phyloP scores from a whole-genome alignment of 1,140 invertebrate species.

The Neelides sp. region DNA sequence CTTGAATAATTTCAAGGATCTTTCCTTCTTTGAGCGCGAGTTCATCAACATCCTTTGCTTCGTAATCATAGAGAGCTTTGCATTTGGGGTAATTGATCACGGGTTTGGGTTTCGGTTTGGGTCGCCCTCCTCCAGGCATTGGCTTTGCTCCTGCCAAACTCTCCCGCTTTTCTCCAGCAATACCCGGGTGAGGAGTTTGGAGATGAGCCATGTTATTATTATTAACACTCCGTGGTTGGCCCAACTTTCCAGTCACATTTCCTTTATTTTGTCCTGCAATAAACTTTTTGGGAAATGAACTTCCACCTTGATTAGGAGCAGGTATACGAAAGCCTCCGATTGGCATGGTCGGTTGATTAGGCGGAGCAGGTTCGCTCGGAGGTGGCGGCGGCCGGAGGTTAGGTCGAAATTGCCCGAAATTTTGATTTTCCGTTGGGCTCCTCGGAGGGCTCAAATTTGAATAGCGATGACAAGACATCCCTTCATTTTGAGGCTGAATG shows the following conservation, averaged over 20 bases:
- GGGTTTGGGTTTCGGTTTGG: slow-evolving; percentile 32
- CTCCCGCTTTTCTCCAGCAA: slow-evolving; percentile 34
- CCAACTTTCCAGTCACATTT: no score
- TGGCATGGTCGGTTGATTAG: slow-evolving; percentile 38
- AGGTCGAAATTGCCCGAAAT: slow-evolving; percentile 4
- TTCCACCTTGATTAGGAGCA: neutral
- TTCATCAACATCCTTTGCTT: slow-evolving; percentile 55
- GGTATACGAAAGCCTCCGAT: slow-evolving; percentile 34
- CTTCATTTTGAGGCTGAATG: no score
- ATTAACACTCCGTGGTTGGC: neutral
- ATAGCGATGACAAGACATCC: no score
- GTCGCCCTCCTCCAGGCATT: slow-evolving; percentile 16
- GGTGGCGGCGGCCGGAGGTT: slow-evolving; percentile 41
- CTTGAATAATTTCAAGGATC: slow-evolving; percentile 49
- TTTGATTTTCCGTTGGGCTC: neutral
- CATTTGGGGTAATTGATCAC: slow-evolving; percentile 42
- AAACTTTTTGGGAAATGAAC: neutral
- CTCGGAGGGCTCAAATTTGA: no score
- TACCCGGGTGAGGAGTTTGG: slow-evolving; percentile 37
- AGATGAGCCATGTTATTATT: slow-evolving; percentile 20
- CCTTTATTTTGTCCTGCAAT: no score
- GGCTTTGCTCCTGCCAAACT: slow-evolving; percentile 16
- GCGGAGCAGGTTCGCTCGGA: slow-evolving; percentile 42
- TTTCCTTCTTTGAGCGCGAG: slow-evolving; percentile 50
- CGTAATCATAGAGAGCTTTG: slow-evolving; percentile 51